Percentiles rank a stretch among this genome's conserved stretches.
These are phyloP conservation scores for Oxytorus armatus DNA, from an alignment of 2,888 invertebrate genomes.

Conservation along the genomic window DNA sequence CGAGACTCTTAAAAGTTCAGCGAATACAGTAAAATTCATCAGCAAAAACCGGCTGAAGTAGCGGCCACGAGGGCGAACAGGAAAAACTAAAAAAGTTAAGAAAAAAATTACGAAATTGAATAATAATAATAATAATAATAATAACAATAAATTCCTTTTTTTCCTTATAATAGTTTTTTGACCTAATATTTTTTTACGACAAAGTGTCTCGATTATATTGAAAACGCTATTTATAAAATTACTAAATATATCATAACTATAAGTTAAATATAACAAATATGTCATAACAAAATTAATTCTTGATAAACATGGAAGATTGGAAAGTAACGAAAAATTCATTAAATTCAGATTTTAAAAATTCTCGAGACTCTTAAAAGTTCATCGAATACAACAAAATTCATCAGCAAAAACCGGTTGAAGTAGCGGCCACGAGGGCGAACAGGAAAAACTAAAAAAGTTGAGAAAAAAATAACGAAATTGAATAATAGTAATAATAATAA, in stretches of 20 bases:
- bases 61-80: slow-evolving; percentile 78
- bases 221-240: too few species aligned
- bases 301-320: too few species aligned
- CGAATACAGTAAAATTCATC: too few species aligned
- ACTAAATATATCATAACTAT: too few species aligned
- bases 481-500: slow-evolving; percentile 4
- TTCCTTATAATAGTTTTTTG: neutral
- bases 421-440: slow-evolving; percentile 77
- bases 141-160: neutral
- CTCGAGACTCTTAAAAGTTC: too few species aligned
- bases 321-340: too few species aligned
- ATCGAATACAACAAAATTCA: too few species aligned
- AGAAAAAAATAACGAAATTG: neutral
- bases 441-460: slow-evolving; percentile 75
- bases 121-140: slow-evolving; percentile 1
- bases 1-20: too few species aligned
- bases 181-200: neutral
- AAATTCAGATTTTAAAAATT: too few species aligned
- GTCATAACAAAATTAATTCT: too few species aligned
- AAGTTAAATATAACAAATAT: too few species aligned
- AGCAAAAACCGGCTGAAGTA: slow-evolving; percentile 78
- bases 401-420: slow-evolving; percentile 78
- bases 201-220: too few species aligned
- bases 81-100: slow-evolving; percentile 74
- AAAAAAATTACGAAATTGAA: neutral